These are phyloP conservation scores for Thomomys bottae DNA, from an alignment of 2,113 vertebrate species.

Conservation along the genomic window DNA sequence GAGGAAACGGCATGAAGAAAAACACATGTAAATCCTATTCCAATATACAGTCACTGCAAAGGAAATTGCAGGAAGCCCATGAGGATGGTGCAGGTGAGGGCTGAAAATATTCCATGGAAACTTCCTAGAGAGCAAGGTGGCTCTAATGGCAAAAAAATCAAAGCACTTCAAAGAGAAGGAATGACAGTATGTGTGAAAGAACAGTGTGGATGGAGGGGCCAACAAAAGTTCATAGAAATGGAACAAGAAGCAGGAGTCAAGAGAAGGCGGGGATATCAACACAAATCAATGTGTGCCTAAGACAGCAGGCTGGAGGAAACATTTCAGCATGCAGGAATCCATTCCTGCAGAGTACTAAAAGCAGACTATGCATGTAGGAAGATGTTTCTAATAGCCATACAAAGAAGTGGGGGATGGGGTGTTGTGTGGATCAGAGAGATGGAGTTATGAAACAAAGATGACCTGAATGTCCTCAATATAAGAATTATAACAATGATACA, in stretches of 20 bases:
- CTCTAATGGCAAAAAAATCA: not conserved
- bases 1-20: not conserved
- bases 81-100: not conserved
- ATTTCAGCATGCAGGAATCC: not conserved
- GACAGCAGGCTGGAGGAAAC: not conserved
- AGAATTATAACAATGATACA: not conserved
- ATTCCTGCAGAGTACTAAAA: not conserved
- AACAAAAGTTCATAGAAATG: rapidly evolving
- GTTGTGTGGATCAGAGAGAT: not conserved
- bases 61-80: not conserved
- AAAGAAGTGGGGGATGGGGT: not conserved
- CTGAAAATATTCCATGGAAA: not conserved
- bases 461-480: not conserved
- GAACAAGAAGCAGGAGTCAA: not conserved
- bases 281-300: not conserved
- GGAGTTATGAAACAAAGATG: not conserved
- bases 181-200: not conserved
- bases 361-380: not conserved
- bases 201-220: not conserved
- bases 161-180: not conserved
- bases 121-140: not conserved
- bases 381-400: not conserved
- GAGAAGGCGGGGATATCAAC: too few species aligned
- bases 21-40: not conserved
- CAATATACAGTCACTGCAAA: not conserved